A percentile compares a stretch with the other conserved stretches of the same genome.
Evolutionary conservation across 2,797 vertebrate species (phyloP).

Genomic region (Phrynocephalus vlangalii): DNA sequence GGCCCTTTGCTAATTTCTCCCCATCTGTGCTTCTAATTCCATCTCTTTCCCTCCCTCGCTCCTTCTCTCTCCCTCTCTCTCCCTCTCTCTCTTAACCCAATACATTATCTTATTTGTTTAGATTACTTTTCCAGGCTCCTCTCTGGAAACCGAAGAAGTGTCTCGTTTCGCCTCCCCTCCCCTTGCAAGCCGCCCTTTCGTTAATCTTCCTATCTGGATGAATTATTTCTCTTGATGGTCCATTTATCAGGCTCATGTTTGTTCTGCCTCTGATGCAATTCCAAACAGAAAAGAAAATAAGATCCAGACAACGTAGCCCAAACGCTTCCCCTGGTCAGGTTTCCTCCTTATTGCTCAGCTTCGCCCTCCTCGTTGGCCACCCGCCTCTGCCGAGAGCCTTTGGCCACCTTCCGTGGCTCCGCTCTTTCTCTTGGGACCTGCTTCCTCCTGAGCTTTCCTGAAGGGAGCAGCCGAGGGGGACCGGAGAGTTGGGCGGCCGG

Average conservation of each 20-base stretch:
- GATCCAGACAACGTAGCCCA: conserved; percentile 30
- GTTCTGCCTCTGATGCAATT: conserved; percentile 40
- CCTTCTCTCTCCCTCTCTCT: not conserved
- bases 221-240: conserved; percentile 48
- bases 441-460: not conserved
- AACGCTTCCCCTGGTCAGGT: conserved; percentile 12
- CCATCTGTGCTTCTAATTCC: conserved; percentile 9
- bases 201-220: conserved; percentile 49
- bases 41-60: not conserved
- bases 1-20: not conserved
- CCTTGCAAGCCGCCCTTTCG: not conserved
- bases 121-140: conserved; percentile 36
- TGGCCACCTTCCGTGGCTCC: not conserved
- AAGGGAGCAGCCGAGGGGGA: not conserved
- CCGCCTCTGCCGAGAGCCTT: not conserved
- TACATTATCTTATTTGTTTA: conserved; percentile 38
- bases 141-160: conserved; percentile 14
- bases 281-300: conserved; percentile 42
- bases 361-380: conserved; percentile 12
- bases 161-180: not conserved
- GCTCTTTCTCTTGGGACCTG: not conserved
- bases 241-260: conserved; percentile 45
- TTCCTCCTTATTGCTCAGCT: conserved; percentile 35
- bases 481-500: no score
- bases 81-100: not conserved